A percentile compares a stretch with the other conserved stretches of the same genome.
Evolutionary conservation across 2,888 invertebrate species (phyloP).

Genomic region (Zygothrica quintamaculata): DNA sequence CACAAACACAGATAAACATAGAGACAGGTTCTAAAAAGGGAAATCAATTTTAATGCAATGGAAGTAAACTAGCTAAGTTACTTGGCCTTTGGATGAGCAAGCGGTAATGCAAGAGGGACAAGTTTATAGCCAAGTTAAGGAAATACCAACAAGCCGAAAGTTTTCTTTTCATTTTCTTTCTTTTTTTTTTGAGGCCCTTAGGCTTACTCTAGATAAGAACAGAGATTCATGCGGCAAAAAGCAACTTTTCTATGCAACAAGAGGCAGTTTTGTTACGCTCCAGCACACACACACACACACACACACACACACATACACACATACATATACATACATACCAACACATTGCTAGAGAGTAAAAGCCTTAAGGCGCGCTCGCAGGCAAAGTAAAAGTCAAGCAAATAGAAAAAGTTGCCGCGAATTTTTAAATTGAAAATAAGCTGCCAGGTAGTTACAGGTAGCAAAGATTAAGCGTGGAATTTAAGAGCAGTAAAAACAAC

Average conservation of each 20-base stretch:
- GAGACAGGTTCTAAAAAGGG: conserved; percentile 8
- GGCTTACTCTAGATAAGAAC: neutral
- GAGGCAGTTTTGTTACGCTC: conserved; percentile 32
- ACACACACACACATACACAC: neutral
- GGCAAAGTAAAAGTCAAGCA: conserved; percentile 36
- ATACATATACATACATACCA: neutral
- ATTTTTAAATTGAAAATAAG: conserved; percentile 68
- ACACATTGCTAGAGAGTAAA: conserved; percentile 9
- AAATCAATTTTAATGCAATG: conserved; percentile 51
- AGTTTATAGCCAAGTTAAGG: conserved; percentile 31
- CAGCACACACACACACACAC: neutral
- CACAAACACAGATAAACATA: too few relatives aligned
- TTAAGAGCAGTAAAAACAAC: conserved; percentile 28
- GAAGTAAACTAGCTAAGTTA: conserved; percentile 46
- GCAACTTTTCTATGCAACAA: conserved; percentile 36
- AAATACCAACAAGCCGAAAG: conserved; percentile 42
- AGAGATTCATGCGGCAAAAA: conserved; percentile 5
- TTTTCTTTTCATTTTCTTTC: conserved; percentile 13
- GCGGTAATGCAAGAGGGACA: conserved; percentile 12
- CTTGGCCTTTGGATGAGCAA: conserved; percentile 6
- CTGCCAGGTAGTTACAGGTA: conserved; percentile 47
- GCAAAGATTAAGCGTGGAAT: conserved; percentile 53
- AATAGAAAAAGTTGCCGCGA: conserved; percentile 67
- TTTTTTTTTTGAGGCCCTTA: conserved; percentile 1
- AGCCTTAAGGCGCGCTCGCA: conserved; percentile 59